Conservation (phyloP, 2,797 vertebrate genomes). For the Syngnathus rostellatus region DNA sequence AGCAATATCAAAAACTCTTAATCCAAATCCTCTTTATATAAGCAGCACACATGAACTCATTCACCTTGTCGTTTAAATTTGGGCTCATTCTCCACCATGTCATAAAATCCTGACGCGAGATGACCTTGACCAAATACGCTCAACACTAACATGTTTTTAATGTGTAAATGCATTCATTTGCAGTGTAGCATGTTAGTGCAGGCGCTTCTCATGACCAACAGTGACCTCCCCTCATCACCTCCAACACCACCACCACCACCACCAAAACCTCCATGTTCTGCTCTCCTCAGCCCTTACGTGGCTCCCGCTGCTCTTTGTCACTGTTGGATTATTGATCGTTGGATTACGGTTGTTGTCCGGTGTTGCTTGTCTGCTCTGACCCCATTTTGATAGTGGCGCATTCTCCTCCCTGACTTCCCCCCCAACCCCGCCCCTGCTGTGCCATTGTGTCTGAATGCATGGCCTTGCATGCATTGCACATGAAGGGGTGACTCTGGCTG, state of each 20-base stretch:
- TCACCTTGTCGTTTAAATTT: constrained; percentile 23
- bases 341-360: constrained; percentile 66
- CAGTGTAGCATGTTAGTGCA: constrained; percentile 38
- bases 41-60: constrained; percentile 40
- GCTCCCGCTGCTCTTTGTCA: constrained; percentile 54
- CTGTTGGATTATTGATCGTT: constrained; percentile 61
- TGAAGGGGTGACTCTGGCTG: constrained; percentile 93
- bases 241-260: constrained; percentile 15
- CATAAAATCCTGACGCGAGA: background rate
- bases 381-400: constrained; percentile 70
- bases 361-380: constrained; percentile 68
- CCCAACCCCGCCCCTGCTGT: constrained; percentile 55
- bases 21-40: constrained; percentile 71
- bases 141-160: constrained; percentile 16
- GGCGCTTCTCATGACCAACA: constrained; percentile 19
- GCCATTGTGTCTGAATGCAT: constrained; percentile 77
- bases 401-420: constrained; percentile 58
- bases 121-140: too few relatives aligned
- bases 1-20: constrained; percentile 51
- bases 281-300: constrained; percentile 52
- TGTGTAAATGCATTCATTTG: constrained; percentile 19
- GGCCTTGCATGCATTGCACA: constrained; percentile 81
- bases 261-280: constrained; percentile 53
- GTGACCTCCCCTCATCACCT: background rate
- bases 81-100: constrained; percentile 11